Conservation (phyloP, 2,888 invertebrate species). For the Tetramorium bicarinatum region DNA sequence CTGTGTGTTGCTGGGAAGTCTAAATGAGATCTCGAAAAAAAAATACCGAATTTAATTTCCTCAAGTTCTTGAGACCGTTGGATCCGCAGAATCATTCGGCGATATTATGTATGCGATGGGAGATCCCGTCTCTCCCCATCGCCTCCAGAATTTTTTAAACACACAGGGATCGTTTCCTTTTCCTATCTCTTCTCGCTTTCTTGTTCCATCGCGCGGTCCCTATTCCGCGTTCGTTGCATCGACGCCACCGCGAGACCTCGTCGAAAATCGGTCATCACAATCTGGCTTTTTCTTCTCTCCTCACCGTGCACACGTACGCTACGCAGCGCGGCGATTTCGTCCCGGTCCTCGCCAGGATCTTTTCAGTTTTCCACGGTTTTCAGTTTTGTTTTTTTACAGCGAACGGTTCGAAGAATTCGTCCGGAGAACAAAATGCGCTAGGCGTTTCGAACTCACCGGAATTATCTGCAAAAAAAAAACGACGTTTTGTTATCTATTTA, state of each 20-base stretch:
- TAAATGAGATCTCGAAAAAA: background rate
- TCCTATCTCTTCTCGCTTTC: background rate
- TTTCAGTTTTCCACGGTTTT: background rate
- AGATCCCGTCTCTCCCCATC: background rate
- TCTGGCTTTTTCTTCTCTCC: conserved; percentile 16
- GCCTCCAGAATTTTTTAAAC: background rate
- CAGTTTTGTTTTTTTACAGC: background rate
- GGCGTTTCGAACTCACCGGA: background rate
- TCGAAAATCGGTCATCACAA: conserved; percentile 44
- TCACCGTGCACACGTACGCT: conserved; percentile 8
- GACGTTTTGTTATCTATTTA: conserved; percentile 14
- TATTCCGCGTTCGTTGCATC: conserved; percentile 22
- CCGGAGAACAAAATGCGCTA: background rate
- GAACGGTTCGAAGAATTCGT: background rate
- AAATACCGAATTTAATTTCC: background rate
- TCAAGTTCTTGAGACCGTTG: background rate
- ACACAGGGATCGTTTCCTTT: background rate
- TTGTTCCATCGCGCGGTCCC: background rate
- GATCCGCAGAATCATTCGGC: background rate
- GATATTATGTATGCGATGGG: too few relatives aligned
- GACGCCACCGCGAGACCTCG: conserved; percentile 43
- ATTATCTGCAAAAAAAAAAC: background rate
- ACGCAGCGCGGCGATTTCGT: conserved; percentile 5
- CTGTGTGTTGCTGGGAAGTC: too few relatives aligned
- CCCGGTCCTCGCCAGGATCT: background rate